These are phyloP conservation scores for Manis pentadactyla DNA, from an alignment of 2,797 vertebrate genomes.

Conservation along the genomic window DNA sequence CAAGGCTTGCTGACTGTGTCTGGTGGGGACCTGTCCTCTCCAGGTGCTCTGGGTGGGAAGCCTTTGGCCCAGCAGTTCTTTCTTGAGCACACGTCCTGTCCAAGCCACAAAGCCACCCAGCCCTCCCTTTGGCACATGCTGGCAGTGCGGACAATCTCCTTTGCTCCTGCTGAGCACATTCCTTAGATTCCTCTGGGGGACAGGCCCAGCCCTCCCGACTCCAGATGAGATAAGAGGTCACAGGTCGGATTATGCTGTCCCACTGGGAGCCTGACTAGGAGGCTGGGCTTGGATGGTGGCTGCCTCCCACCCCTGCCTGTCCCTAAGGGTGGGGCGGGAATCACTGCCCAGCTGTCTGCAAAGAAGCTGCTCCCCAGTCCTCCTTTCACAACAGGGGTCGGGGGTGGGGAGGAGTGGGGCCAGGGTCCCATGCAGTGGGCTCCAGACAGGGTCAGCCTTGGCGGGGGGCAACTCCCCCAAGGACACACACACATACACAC, in stretches of 20 bases:
- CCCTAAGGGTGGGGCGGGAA: too few species aligned
- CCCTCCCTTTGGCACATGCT: too few species aligned
- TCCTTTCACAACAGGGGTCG: not conserved
- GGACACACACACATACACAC: not conserved
- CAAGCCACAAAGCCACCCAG: too few species aligned
- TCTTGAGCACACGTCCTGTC: too few species aligned
- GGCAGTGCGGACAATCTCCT: not conserved
- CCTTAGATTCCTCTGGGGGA: not conserved
- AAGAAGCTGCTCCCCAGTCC: accelerated
- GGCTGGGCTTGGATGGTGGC: not conserved
- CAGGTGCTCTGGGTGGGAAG: too few species aligned
- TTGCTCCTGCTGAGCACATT: too few species aligned
- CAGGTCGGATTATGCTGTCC: accelerated
- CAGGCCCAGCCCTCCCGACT: not conserved
- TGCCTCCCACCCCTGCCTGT: too few species aligned
- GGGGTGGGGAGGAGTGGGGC: not conserved
- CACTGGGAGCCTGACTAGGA: not conserved
- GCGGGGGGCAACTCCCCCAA: too few species aligned
- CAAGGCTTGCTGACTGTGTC: too few species aligned
- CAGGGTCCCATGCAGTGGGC: too few species aligned
- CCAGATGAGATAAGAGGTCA: accelerated
- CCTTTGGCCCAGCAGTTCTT: too few species aligned
- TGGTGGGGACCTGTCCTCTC: too few species aligned
- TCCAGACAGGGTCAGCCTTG: not conserved
- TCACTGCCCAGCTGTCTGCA: not conserved